Conservation (phyloP, 2,888 invertebrate genomes). For the Eupelmus urozonus region DNA sequence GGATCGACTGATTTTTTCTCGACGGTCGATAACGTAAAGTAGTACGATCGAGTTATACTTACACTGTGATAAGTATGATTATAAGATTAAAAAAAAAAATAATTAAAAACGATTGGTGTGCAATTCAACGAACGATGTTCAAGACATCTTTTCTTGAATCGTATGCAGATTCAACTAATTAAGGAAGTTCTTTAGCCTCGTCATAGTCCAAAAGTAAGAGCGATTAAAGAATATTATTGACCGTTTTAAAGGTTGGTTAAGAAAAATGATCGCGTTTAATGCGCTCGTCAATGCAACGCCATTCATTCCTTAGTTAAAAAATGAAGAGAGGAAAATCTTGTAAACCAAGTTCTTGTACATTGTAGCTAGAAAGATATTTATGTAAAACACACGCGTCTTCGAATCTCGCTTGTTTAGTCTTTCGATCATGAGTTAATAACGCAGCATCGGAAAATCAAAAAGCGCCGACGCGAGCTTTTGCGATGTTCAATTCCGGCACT, state of each 20-base stretch:
- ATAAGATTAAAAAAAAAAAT: constrained; percentile 59
- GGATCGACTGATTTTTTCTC: constrained; percentile 59
- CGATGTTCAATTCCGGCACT: constrained; percentile 3
- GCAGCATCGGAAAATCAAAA: constrained; percentile 13
- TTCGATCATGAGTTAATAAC: constrained; percentile 26
- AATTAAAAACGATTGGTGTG: constrained; percentile 53
- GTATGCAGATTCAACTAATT: constrained; percentile 46
- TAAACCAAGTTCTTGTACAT: constrained; percentile 61
- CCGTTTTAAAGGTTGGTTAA: constrained; percentile 29
- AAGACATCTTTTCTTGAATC: constrained; percentile 57
- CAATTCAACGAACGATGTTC: constrained; percentile 56
- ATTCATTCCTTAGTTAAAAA: constrained; percentile 64
- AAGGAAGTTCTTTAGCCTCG: constrained; percentile 46
- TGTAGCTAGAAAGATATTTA: constrained; percentile 61
- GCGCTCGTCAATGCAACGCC: constrained; percentile 54
- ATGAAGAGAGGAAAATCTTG: constrained; percentile 54
- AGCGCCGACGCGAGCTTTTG: constrained; percentile 15
- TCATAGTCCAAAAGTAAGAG: constrained; percentile 50
- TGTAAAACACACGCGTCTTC: constrained; percentile 55
- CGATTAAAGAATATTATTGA: constrained; percentile 41
- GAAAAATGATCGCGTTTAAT: constrained; percentile 40
- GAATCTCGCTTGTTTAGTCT: constrained; percentile 58
- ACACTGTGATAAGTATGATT: constrained; percentile 74
- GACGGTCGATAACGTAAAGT: constrained; percentile 52
- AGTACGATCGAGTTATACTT: constrained; percentile 70